Evolutionary conservation across 2,797 vertebrate species (phyloP).

Genomic region (Microctenopoma steveboyesi): DNA sequence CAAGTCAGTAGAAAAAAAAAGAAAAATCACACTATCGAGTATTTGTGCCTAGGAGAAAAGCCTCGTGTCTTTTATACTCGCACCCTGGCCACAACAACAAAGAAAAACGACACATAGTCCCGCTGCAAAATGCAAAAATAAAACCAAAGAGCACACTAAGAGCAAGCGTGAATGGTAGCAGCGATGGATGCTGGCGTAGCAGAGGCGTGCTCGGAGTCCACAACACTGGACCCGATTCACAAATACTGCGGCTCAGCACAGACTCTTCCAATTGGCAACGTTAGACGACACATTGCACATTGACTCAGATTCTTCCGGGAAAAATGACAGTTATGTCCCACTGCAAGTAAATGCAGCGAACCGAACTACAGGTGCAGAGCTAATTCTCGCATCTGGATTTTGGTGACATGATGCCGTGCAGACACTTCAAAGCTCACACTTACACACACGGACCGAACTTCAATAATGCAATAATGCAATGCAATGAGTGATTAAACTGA

Average conservation of each 20-base stretch:
- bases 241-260: background rate
- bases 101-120: background rate
- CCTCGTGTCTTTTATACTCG: background rate
- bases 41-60: background rate
- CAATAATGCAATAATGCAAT: accelerated
- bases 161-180: background rate
- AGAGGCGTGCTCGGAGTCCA: background rate
- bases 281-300: conserved; percentile 10
- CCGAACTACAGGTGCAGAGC: background rate
- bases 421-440: background rate
- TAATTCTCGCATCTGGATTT: background rate
- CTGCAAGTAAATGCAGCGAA: background rate
- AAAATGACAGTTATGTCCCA: background rate
- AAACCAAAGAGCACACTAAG: conserved; percentile 4
- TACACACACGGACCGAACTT: too few relatives aligned
- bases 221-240: conserved; percentile 12
- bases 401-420: background rate
- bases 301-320: background rate
- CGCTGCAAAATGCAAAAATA: background rate
- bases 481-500: background rate
- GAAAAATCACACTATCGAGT: conserved; percentile 1
- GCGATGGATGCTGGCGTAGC: background rate
- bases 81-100: conserved; percentile 14
- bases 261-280: background rate
- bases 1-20: conserved; percentile 15